These are phyloP conservation scores for Drosophila truncata DNA, from an alignment of 1,140 invertebrate genomes.

Conservation along the genomic window DNA sequence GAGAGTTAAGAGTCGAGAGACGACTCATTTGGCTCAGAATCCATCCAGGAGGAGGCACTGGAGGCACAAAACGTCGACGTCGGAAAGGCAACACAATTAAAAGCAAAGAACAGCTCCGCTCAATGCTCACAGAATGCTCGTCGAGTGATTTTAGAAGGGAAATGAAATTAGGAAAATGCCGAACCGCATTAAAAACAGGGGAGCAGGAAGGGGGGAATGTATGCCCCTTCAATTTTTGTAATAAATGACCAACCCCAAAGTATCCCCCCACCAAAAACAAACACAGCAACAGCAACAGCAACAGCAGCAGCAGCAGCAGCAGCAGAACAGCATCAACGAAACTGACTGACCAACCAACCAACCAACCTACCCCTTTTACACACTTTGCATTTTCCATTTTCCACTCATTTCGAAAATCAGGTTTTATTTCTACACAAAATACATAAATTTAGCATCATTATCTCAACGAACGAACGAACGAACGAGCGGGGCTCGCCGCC, in stretches of 20 bases:
- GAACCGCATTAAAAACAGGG: slow-evolving; percentile 11
- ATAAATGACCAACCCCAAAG: slow-evolving; percentile 41
- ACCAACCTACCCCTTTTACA: slow-evolving; percentile 10
- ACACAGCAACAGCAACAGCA: neutral
- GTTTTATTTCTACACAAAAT: slow-evolving; percentile 85
- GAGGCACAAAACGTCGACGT: slow-evolving; percentile 3
- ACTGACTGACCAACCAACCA: slow-evolving; percentile 21
- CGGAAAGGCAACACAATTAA: slow-evolving; percentile 74
- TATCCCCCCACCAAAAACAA: neutral
- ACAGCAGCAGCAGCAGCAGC: neutral
- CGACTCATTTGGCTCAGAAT: slow-evolving; percentile 56
- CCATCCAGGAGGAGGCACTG: slow-evolving; percentile 6
- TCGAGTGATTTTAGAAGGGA: slow-evolving; percentile 15
- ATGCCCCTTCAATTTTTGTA: slow-evolving; percentile 23
- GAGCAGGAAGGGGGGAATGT: too few species aligned
- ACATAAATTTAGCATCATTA: slow-evolving; percentile 85
- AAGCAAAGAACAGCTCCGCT: slow-evolving; percentile 41
- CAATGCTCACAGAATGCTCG: neutral
- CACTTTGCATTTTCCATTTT: slow-evolving; percentile 36
- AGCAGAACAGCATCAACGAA: neutral
- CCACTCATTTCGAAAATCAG: slow-evolving; percentile 80
- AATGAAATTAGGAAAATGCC: slow-evolving; percentile 25
- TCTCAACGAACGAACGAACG: slow-evolving; percentile 37
- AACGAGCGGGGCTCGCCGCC: too few species aligned
- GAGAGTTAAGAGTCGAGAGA: neutral